These are phyloP conservation scores for Chloroclystis v-ata DNA, from an alignment of 2,888 invertebrate genomes.

Conservation along the genomic window DNA sequence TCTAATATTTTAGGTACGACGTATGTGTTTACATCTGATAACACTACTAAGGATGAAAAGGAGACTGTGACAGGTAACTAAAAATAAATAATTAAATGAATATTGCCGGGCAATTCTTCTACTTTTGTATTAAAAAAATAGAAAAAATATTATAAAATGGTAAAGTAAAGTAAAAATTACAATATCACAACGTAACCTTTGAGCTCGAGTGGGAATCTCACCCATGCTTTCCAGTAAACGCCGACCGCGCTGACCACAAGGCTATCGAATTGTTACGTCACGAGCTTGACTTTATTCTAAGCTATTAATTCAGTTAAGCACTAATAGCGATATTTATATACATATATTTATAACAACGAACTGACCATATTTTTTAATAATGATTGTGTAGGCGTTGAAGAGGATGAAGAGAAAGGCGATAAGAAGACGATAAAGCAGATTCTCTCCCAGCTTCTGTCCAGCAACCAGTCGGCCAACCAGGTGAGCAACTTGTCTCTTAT, in stretches of 20 bases:
- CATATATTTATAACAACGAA: too few species aligned
- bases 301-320: too few species aligned
- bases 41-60: constrained; percentile 47
- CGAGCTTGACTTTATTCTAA: too few species aligned
- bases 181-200: too few species aligned
- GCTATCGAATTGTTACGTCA: too few species aligned
- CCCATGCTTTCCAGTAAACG: too few species aligned
- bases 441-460: constrained; percentile 64
- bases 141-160: background rate
- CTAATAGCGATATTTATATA: too few species aligned
- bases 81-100: background rate
- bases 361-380: too few species aligned
- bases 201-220: too few species aligned
- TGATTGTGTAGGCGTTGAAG: constrained; percentile 53
- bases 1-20: constrained; percentile 45
- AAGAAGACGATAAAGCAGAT: constrained; percentile 72
- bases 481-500: constrained; percentile 32
- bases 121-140: background rate
- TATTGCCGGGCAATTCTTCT: too few species aligned
- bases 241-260: too few species aligned
- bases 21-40: constrained; percentile 48
- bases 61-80: constrained; percentile 50
- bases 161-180: too few species aligned
- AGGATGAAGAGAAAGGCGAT: constrained; percentile 71
- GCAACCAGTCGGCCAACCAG: constrained; percentile 70